Evolutionary conservation across 2,113 vertebrate species (phyloP).

Genomic region (Cinclus cinclus): DNA sequence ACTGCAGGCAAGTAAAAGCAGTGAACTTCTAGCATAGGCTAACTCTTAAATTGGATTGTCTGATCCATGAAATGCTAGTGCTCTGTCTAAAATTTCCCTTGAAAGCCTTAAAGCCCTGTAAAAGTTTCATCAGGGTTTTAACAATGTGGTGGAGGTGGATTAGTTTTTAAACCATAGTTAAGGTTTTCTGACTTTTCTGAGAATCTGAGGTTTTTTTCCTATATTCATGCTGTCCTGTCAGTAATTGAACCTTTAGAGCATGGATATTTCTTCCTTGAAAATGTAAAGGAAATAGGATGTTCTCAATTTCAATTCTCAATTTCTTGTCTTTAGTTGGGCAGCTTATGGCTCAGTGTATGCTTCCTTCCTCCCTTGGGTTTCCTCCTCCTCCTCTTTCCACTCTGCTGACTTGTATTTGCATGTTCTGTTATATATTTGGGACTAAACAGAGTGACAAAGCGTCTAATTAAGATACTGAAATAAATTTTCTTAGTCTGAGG

Average conservation of each 20-base stretch:
- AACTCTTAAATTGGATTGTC: constrained; percentile 19
- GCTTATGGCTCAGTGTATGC: neutral
- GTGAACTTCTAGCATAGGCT: neutral
- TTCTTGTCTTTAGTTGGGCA: neutral
- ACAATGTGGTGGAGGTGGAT: neutral
- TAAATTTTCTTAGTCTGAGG: neutral
- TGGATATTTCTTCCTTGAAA: neutral
- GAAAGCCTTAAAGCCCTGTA: constrained; percentile 13
- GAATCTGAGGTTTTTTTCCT: neutral
- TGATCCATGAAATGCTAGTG: constrained; percentile 10
- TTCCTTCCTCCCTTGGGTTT: neutral
- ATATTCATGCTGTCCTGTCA: neutral
- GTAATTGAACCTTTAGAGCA: neutral
- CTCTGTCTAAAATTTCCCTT: constrained; percentile 39
- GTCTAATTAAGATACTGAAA: neutral
- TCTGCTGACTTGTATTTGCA: neutral
- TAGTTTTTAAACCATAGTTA: neutral
- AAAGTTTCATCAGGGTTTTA: neutral
- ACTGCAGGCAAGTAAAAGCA: neutral
- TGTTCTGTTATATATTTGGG: neutral
- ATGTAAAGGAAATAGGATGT: neutral
- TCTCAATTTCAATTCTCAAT: neutral
- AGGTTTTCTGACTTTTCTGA: neutral
- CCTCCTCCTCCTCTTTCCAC: neutral
- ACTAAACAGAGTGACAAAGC: neutral